Evolutionary conservation across 1,140 invertebrate genomes (phyloP).

Genomic region (Macrobrachium rosenbergii): DNA sequence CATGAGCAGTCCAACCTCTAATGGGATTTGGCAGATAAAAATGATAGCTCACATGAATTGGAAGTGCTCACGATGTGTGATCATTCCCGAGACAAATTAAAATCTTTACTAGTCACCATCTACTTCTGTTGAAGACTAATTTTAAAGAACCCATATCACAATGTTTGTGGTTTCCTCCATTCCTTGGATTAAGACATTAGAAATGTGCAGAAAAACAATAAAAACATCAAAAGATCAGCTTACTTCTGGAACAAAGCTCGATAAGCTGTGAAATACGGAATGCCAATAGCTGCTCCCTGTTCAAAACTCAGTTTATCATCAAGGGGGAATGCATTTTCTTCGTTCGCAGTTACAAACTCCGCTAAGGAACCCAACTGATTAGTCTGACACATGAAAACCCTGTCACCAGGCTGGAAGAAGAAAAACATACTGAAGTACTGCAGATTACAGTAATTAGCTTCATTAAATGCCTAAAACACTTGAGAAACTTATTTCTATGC

Average conservation of each 20-base stretch:
- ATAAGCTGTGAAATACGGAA: conserved; percentile 77
- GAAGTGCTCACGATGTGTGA: too few relatives aligned
- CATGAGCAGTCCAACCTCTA: too few relatives aligned
- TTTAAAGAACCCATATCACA: too few relatives aligned
- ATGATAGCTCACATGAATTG: too few relatives aligned
- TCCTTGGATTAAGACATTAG: too few relatives aligned
- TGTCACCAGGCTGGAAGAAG: conserved; percentile 72
- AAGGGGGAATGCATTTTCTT: conserved; percentile 69
- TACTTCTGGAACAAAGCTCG: conserved; percentile 73
- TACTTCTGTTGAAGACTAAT: too few relatives aligned
- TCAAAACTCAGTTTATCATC: conserved; percentile 71
- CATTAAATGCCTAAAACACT: not conserved
- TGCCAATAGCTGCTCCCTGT: conserved; percentile 75
- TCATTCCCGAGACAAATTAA: too few relatives aligned
- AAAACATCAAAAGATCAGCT: conserved; percentile 27
- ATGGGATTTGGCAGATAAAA: too few relatives aligned
- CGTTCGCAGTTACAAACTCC: conserved; percentile 71
- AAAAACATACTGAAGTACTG: conserved; percentile 28
- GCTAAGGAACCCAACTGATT: conserved; percentile 72
- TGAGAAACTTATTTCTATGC: too few relatives aligned
- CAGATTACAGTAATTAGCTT: not conserved
- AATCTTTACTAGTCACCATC: too few relatives aligned
- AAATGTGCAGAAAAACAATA: too few relatives aligned
- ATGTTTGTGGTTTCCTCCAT: too few relatives aligned
- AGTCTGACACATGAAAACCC: conserved; percentile 71